phyloP scores from a whole-genome alignment of 2,888 invertebrate genomes.

The Resseliella maxima region DNA sequence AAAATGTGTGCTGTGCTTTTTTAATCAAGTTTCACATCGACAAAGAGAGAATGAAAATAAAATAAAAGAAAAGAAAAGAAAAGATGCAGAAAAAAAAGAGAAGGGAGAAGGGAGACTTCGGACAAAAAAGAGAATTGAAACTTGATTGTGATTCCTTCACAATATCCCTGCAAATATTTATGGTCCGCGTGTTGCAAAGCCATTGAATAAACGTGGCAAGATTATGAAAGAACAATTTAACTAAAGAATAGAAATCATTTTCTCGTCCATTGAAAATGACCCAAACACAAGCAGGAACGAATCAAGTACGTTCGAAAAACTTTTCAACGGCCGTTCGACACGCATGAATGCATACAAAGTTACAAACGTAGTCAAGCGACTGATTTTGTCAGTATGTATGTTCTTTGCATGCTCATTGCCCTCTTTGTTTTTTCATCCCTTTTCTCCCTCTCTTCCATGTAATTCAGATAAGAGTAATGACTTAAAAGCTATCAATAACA shows the following conservation, averaged over 20 bases:
- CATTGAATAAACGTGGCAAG: conserved; percentile 19
- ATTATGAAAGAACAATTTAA: neutral
- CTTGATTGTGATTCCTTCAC: neutral
- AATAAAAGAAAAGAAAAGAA: neutral
- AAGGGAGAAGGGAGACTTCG: too few species aligned
- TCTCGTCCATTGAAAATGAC: conserved; percentile 7
- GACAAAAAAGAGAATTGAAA: too few species aligned
- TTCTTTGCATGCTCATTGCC: neutral
- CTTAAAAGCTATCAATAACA: conserved; percentile 34
- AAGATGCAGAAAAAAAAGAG: too few species aligned
- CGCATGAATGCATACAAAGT: conserved; percentile 2
- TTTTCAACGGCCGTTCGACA: neutral
- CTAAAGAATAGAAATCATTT: neutral
- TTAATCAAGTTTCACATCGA: neutral
- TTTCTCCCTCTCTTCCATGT: neutral
- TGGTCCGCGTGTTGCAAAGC: neutral
- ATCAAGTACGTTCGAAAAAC: neutral
- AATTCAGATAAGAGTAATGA: neutral
- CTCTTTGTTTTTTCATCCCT: neutral
- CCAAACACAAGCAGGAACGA: neutral
- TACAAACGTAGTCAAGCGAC: neutral
- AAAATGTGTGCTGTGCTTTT: neutral
- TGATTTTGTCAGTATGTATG: neutral
- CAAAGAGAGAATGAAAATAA: neutral
- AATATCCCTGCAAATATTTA: neutral